A percentile compares a stretch with the other conserved stretches of the same genome.
phyloP scores from a whole-genome alignment of 2,113 vertebrate genomes.

The Rhegmatorhina hoffmannsi region DNA sequence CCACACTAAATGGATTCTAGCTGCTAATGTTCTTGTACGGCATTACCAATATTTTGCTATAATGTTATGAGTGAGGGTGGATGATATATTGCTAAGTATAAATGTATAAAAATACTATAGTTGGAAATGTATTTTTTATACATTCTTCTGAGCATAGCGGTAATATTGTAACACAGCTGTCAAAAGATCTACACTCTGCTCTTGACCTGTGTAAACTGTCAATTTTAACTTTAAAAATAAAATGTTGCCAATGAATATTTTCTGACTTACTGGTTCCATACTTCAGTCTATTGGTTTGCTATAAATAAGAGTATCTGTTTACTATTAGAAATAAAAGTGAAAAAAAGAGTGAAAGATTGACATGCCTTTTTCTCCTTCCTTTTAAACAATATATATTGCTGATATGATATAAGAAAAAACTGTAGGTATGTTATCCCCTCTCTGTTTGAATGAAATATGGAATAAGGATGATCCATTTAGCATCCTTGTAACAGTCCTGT shows the following conservation, averaged over 20 bases:
- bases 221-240: neutral
- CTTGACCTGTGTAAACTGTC: neutral
- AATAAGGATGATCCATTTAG: neutral
- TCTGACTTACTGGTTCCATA: neutral
- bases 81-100: neutral
- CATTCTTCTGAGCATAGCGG: neutral
- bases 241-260: neutral
- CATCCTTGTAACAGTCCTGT: neutral
- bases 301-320: neutral
- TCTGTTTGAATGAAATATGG: neutral
- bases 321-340: neutral
- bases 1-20: neutral
- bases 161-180: neutral
- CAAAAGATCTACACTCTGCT: neutral
- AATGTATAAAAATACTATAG: neutral
- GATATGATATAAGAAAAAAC: neutral
- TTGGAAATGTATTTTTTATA: neutral
- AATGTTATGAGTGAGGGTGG: neutral
- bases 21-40: neutral
- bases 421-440: accelerated
- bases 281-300: neutral
- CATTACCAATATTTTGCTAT: neutral
- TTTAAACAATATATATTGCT: neutral
- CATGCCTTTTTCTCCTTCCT: neutral
- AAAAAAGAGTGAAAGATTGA: neutral